Evolutionary conservation across 2,888 invertebrate genomes (phyloP), one percentile per base, ranked within the genome.

Genomic region (Scaptomyza tumidula): DNA sequence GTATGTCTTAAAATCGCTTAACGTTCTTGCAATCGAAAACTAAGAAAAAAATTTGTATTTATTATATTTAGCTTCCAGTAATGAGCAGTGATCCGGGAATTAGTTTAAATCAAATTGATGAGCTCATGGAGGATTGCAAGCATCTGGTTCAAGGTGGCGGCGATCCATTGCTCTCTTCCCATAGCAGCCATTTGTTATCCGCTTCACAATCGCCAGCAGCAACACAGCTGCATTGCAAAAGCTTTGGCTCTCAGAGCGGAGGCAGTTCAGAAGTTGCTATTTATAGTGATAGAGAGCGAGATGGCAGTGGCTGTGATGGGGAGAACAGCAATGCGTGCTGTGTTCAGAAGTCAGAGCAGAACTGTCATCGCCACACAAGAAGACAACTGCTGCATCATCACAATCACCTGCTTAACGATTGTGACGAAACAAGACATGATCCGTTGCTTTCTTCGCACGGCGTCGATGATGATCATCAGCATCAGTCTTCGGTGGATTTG

Each of bases 71-170:
- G 93, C 93, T 94, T 3, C 56, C 71, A 37, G 94, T 94, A 75
- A 93, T 94, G 48, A 93, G 94, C 68, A 92, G 93, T 24, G 94
- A 94, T 72, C 93, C 93, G 24, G 93, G 93, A 50, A 90, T 94
- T 75, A 94, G 93, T 82, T 92, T 94, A 81, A 93, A 94, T 63
- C 94, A 94, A 78, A 93, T 95, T 90, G 95, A 95, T 75, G 95
- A 95, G 89, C 92, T 95, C 52, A 94, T 94, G 94, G 94, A 94
- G 72, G 94, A 94, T 78, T 83, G 80, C 49, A 94, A 94, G 33
- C 93, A 93, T 81, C 93, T 93, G 5, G 86, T 93, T 13, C 94
- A 94, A 71, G 93, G 94, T 29, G 94, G 94, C 29, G 94, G 94
- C 46, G 95, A 95, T 90, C 94, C 95, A 5, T 94, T 95, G 93